Base-by-base conservation (phyloP, 2,888 invertebrate species). In the Chirona hameri region DNA sequence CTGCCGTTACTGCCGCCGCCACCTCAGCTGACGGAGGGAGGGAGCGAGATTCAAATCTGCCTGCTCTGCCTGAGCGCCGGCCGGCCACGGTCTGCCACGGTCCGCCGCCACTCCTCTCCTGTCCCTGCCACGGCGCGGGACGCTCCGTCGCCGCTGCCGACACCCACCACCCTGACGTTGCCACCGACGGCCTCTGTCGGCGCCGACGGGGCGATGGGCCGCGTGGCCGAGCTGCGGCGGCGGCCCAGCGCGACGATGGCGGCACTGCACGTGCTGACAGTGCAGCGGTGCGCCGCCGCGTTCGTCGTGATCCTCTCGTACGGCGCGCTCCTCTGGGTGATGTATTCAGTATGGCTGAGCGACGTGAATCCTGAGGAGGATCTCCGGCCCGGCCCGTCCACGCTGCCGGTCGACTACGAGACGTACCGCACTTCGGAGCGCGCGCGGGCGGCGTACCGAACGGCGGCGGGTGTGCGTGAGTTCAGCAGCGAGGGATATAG, bases 201-300 rank as follows among this genome's bases (percentile, higher is more conserved):
- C 24, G 21, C 60, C 24, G 21, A 21, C 24, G 24, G 2, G 60
- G 5, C 72, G 18, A 72, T 72, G 72, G 72, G 72, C 14, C 29
- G 31, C 72, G 3, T 29, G 15, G 18, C 18, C 15, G 72, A 72
- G 31, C 18, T 31, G 29, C 72, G 72, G 29, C 29, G 72, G 18
- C 72, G 72, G 15, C 31, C 72, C 18, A 18, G 72, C 31, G 29
- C 31, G 7, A 7, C 4, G 29, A 4, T 18, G 31, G 31, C 65
- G 10, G 65, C 65, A 0, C 65, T 31, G 18, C 72, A 31, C 72
- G 72, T 72, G 72, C 31, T 72, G 72, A 72, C 72, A 2, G 29
- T 72, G 31, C 72, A 72, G 72, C 72, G 72, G 31, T 72, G 72
- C 31, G 72, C 72, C 27, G 72, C 72, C 5, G 72, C 72, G 12